Evolutionary conservation across 2,113 vertebrate species (phyloP).

Genomic region (Muntiacus muntjak): DNA sequence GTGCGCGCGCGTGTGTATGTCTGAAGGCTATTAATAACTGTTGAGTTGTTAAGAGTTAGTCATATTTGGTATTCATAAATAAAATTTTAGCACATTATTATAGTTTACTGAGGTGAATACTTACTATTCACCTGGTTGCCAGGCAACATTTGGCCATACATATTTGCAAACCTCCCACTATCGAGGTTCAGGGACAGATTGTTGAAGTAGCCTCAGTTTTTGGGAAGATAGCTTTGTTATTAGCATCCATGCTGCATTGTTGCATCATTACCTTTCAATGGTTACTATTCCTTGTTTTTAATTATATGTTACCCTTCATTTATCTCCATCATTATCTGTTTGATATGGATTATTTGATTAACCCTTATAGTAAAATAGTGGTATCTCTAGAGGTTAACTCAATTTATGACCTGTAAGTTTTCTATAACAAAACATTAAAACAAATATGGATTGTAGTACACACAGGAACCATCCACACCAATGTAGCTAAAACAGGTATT

Average conservation of each 20-base stretch:
- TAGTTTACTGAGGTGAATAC: neutral
- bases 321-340: neutral
- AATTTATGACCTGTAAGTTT: neutral
- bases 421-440: neutral
- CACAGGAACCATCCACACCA: neutral
- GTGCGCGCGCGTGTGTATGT: neutral
- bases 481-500: neutral
- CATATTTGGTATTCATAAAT: neutral
- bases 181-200: neutral
- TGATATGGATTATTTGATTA: neutral
- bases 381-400: neutral
- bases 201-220: neutral
- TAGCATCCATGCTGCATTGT: neutral
- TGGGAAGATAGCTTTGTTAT: neutral
- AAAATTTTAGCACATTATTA: conserved; percentile 9
- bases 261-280: neutral
- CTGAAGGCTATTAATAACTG: neutral
- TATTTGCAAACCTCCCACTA: neutral
- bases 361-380: neutral
- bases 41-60: neutral
- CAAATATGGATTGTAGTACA: neutral
- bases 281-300: neutral
- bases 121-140: neutral
- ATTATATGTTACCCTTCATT: neutral
- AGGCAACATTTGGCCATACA: neutral